Evolutionary conservation across 37 sponge, comb jelly and placozoan species (phyloP), one percentile per base, ranked within the genome.

Genomic region (Bolinopsis microptera): DNA sequence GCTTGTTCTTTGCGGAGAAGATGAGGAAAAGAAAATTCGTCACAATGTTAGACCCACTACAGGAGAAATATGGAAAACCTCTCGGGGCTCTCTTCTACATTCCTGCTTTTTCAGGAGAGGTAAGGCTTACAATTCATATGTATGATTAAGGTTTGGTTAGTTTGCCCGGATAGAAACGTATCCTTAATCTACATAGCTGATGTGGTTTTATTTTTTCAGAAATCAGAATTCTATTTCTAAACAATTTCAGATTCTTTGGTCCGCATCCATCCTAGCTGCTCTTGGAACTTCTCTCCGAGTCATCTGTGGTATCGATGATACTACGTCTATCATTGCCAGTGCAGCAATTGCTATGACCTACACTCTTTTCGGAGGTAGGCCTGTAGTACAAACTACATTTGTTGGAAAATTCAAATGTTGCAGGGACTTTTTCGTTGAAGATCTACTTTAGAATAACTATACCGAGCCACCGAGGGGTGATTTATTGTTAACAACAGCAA

Each of bases 311-410:
- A 32, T 80, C 37, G 37, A 28, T 32, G 82, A 80, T 33, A 80
- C 82, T 13, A 9, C 82, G 36, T 80, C 82, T 35, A 80, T 80
- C 23, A 80, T 80, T 80, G 38, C 38, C 37, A 80, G 82, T 32
- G 82, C 82, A 13, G 24, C 31, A 16, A 80, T 80, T 80, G 82
- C 82, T 8, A 80, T 80, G 82, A 80, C 82, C 16, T 80, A 80
- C 82, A 80, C 82, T 23, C 82, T 80, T 30, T 80, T 80, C 37
- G 82, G 82, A 80, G 82, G 82, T 80, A 80, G n/a, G n/a, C n/a
- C n/a, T n/a, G n/a, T n/a, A n/a, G n/a, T n/a, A n/a, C n/a, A n/a
- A n/a, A n/a, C 18, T 13, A 22, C 13, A n/a, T n/a, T n/a, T n/a
- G n/a, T n/a, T n/a, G n/a, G n/a, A n/a, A n/a, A n/a, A n/a, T n/a